phyloP scores from a whole-genome alignment of 2,797 vertebrate species.

The Cryptoprocta ferox region DNA sequence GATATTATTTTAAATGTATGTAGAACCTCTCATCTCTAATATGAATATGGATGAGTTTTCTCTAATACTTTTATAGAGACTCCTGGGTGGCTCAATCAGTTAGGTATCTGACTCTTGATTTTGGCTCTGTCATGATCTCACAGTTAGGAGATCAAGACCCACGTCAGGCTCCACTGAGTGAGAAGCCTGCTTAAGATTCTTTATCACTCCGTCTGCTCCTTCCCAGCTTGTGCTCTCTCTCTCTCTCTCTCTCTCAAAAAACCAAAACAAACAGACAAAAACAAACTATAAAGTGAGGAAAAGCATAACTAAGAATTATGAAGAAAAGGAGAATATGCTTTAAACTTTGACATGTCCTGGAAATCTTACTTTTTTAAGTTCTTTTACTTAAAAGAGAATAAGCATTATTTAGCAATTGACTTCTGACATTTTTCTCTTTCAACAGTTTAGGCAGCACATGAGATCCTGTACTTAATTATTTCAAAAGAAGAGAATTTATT shows the following conservation, averaged over 20 bases:
- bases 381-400: not conserved
- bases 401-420: not conserved
- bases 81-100: too few relatives aligned
- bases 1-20: not conserved
- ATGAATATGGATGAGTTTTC: not conserved
- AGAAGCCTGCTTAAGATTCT: too few relatives aligned
- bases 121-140: too few relatives aligned
- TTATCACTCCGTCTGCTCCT: too few relatives aligned
- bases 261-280: too few relatives aligned
- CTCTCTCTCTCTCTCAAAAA: too few relatives aligned
- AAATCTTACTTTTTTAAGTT: conserved; percentile 14
- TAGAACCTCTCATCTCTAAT: not conserved
- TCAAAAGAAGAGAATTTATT: not conserved
- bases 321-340: not conserved
- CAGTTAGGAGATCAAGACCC: too few relatives aligned
- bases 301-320: not conserved
- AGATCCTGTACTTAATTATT: not conserved
- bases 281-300: not conserved
- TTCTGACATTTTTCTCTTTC: not conserved
- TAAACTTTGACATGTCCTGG: not conserved
- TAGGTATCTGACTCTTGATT: too few relatives aligned
- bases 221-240: too few relatives aligned
- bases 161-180: too few relatives aligned
- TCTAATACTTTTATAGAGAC: not conserved
- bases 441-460: not conserved